These are phyloP conservation scores for Sitobion miscanthi DNA, from an alignment of 1,140 invertebrate genomes.

Conservation along the genomic window DNA sequence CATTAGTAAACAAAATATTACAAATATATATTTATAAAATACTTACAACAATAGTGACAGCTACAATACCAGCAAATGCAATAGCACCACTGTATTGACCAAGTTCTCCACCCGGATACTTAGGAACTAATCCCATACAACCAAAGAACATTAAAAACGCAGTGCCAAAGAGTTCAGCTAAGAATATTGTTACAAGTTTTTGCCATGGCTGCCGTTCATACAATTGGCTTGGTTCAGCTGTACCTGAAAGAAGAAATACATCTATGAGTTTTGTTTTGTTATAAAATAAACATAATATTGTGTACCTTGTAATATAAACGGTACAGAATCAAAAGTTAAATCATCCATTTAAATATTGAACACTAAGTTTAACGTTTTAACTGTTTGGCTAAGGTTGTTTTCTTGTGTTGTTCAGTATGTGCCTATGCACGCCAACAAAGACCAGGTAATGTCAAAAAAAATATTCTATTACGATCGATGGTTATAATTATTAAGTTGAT, in stretches of 20 bases:
- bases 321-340: neutral
- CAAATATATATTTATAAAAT: neutral
- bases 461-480: neutral
- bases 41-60: constrained; percentile 58
- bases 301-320: neutral
- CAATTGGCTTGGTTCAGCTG: neutral
- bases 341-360: constrained; percentile 20
- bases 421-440: neutral
- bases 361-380: neutral
- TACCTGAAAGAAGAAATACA: neutral
- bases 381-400: neutral
- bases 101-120: neutral
- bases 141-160: constrained; percentile 60
- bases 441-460: neutral
- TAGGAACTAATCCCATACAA: constrained; percentile 59
- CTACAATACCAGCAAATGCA: constrained; percentile 59
- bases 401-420: neutral
- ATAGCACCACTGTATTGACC: constrained; percentile 58
- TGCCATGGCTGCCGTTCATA: constrained; percentile 41
- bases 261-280: neutral
- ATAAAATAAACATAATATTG: neutral
- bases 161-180: constrained; percentile 60
- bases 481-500: neutral
- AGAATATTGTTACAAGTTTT: constrained; percentile 57
- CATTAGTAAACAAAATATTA: neutral